A percentile compares a stretch with the other conserved stretches of the same genome.
Evolutionary conservation across 2,888 invertebrate species (phyloP).

Genomic region (Lithosia quadra): DNA sequence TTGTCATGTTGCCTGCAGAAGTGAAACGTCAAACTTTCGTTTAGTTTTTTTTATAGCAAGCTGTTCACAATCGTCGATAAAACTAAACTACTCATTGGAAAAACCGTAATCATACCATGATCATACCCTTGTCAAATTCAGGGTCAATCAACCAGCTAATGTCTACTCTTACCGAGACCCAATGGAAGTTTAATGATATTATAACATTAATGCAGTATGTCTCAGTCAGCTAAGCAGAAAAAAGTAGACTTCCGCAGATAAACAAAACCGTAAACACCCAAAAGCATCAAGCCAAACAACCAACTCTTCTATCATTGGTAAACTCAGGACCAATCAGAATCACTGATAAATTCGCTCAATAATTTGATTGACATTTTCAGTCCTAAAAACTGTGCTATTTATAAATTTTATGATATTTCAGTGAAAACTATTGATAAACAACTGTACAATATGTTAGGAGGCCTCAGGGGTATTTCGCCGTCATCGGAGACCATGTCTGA

Average conservation of each 20-base stretch:
- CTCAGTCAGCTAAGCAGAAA: no score
- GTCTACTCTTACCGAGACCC: no score
- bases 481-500: slow-evolving; percentile 80
- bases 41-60: slow-evolving; percentile 17
- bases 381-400: slow-evolving; percentile 67
- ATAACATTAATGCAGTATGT: no score
- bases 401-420: slow-evolving; percentile 62
- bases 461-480: slow-evolving; percentile 76
- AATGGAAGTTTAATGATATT: no score
- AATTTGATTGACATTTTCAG: slow-evolving; percentile 67
- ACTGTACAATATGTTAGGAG: slow-evolving; percentile 63
- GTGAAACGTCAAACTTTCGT: slow-evolving; percentile 39
- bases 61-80: not conserved
- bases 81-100: no score
- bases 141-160: not conserved
- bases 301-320: slow-evolving; percentile 53
- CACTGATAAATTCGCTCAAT: slow-evolving; percentile 69
- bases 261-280: slow-evolving; percentile 1
- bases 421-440: slow-evolving; percentile 49
- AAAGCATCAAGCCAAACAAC: slow-evolving; percentile 11
- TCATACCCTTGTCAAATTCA: not conserved
- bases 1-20: slow-evolving; percentile 61
- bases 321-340: slow-evolving; percentile 60
- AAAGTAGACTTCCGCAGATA: not conserved
- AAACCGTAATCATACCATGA: not conserved